phyloP scores from a whole-genome alignment of 2,888 invertebrate species.

The Hyppa rectilinea region DNA sequence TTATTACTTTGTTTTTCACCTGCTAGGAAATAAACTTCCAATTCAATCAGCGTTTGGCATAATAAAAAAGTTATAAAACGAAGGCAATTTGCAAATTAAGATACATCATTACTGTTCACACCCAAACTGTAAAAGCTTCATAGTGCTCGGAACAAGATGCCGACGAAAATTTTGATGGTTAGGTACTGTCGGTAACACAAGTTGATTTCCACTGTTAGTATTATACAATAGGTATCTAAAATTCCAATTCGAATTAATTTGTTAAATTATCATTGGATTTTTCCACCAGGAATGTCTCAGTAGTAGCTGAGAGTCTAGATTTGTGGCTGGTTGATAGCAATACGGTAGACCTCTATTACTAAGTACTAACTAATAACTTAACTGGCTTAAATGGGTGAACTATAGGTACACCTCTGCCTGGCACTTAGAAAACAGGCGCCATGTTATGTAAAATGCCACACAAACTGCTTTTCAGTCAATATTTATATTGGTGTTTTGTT shows the following conservation, averaged over 20 bases:
- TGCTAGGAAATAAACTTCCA: constrained; percentile 34
- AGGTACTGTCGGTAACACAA: neutral
- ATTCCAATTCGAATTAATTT: neutral
- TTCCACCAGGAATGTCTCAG: neutral
- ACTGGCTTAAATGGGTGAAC: neutral
- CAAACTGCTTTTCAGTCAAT: neutral
- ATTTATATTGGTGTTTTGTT: neutral
- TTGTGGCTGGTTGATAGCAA: neutral
- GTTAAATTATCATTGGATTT: neutral
- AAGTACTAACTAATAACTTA: neutral
- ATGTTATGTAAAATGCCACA: no score
- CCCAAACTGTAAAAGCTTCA: constrained; percentile 47
- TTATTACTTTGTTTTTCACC: constrained; percentile 52
- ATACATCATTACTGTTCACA: constrained; percentile 37
- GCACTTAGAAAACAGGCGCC: no score
- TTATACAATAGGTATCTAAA: no score
- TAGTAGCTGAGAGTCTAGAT: no score
- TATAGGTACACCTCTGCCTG: neutral
- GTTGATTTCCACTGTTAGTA: neutral
- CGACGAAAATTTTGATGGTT: neutral
- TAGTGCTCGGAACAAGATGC: constrained; percentile 18
- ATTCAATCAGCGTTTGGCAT: constrained; percentile 52
- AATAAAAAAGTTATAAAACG: constrained; percentile 54
- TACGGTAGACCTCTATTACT: neutral
- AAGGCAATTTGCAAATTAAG: constrained; percentile 54